Base-by-base conservation (phyloP, 2,797 vertebrate genomes). In the Alcedo quadribrachys region DNA sequence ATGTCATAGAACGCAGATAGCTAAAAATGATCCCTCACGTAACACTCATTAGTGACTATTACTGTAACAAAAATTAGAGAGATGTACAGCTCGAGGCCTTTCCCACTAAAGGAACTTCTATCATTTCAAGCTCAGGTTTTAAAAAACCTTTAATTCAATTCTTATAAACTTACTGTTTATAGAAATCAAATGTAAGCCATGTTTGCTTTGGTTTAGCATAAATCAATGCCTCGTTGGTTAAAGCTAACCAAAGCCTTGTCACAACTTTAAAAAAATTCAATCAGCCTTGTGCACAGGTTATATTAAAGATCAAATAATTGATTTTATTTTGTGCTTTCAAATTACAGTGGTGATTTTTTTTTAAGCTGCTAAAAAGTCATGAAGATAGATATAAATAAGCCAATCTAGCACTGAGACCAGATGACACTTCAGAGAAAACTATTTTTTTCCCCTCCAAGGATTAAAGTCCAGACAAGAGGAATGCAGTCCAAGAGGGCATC, bases 391-490 rank as follows among this genome's bases (percentile, higher is more conserved):
- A 80, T 15, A 68, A 82, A 77, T 54, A 90, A 77, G 46, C 8
- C 57, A 84, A 8, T 42, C 35, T 54, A 77, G 57, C 1, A 1
- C 68, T 54, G 46, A 8, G 68, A 50, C n/a, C 2, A 7, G 71
- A 68, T 45, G 54, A 77, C 58, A 89, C 69, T 89, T 89, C n/a
- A 92, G 45, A 74, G 48, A 77, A 57, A 90, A 80, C 58, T 61
- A 51, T 13, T 74, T 93, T 87, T 84, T 85, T 32, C 28, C 20
- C 18, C 63, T 79, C 24, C 22, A 63, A 94, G 71, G 86, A 94
- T 75, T 82, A 66, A 90, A 93, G 87, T 94, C 87, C 90, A 93
- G 76, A 89, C 35, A 77, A 71, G 51, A 93, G 73, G 76, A 92
- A 93, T 87, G 84, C 68, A 90, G 76, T 87, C 81, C 84, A 94